Base-by-base conservation (phyloP, 2,113 vertebrate species). In the Nanorana parkeri region DNA sequence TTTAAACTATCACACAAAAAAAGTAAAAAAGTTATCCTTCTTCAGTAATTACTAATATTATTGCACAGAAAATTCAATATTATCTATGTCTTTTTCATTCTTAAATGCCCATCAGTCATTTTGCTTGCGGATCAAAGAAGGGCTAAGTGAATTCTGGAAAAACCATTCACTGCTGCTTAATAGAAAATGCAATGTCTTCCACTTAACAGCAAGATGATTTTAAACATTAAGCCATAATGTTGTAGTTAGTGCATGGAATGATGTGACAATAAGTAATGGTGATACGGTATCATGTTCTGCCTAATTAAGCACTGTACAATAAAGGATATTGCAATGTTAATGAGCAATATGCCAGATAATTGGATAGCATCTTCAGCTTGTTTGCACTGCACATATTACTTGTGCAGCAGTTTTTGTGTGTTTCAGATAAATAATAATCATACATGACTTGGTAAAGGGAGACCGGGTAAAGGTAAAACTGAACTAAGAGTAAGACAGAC, bases 201-300 rank as follows among this genome's bases (percentile, higher is more conserved):
- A 17, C 58, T 79, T 79, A 68, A 68, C 55, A 61, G 32, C 23
- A 17, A 63, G 55, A 71, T 72, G 67, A 80, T 63, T 64, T 72
- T 21, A 21, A 51, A 51, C 68, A 72, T 72, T 65, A 54, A 73
- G 68, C 60, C 17, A 17, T 55, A 81, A 52, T 65, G 54, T 81
- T 68, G 26, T 79, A 68, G 23, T 73, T 81, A 32, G 56, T 54
- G 36, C 58, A 73, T 65, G 58, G 68, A 81, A 81, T 65, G 56
- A 81, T 55, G 68, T 55, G 60, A 73, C 79, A 81, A 64, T 73
- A 65, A 81, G 68, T 73, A 73, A 81, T 73, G 26, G 26, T 81
- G 24, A 73, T 73, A 55, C 17, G 68, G 68, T 72, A 71, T 55
- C 68, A 73, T 65, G 68, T 72, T 81, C 68, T 65, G 68, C 79